These are phyloP conservation scores for Ctenochaetus hawaiiensis DNA, from an alignment of 2,797 vertebrate genomes.

Conservation along the genomic window DNA sequence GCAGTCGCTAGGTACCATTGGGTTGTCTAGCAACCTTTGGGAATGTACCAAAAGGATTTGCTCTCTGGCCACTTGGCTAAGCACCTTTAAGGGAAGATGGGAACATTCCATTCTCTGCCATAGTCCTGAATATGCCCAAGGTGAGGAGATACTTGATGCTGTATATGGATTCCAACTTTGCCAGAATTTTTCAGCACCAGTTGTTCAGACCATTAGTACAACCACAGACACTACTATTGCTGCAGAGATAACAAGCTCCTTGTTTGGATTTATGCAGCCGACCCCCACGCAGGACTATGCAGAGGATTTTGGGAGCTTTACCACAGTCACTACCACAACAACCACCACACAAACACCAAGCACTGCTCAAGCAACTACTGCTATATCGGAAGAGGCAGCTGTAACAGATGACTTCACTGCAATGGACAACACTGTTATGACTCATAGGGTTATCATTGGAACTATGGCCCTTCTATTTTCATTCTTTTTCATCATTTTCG, in stretches of 20 bases:
- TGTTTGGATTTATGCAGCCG: conserved; percentile 93
- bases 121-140: conserved; percentile 96
- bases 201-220: conserved; percentile 88
- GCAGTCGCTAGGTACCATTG: conserved; percentile 91
- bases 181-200: conserved; percentile 95
- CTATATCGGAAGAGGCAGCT: conserved; percentile 86
- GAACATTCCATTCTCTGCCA: conserved; percentile 97
- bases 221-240: conserved; percentile 82
- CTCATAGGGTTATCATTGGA: conserved; percentile 98
- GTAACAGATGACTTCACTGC: conserved; percentile 91
- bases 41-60: conserved; percentile 99
- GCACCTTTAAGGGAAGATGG: conserved; percentile 97
- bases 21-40: conserved; percentile 97
- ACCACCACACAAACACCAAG: conserved; percentile 80
- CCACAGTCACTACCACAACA: conserved; percentile 84
- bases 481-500: conserved; percentile 99
- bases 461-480: conserved; percentile 99
- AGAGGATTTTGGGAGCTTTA: conserved; percentile 97
- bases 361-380: conserved; percentile 82
- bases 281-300: conserved; percentile 94
- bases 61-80: conserved; percentile 95
- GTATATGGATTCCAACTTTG: conserved; percentile 99
- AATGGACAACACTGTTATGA: conserved; percentile 96
- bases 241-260: conserved; percentile 90
- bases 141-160: conserved; percentile 98